Base-by-base conservation (phyloP, 2,113 vertebrate species). In the Enhydra lutris region DNA sequence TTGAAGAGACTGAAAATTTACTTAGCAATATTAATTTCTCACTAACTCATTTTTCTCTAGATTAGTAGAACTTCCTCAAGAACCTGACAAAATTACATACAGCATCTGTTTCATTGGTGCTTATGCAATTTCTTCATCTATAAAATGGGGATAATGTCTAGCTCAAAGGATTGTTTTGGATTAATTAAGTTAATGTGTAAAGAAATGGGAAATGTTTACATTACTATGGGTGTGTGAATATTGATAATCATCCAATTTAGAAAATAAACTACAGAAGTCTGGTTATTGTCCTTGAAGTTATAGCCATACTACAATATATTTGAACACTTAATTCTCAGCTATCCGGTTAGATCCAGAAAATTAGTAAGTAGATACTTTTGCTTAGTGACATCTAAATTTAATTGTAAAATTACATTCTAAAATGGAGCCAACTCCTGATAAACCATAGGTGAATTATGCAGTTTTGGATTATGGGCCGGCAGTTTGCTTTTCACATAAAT, bases 401-500 rank as follows among this genome's bases (percentile, higher is more conserved):
- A 73, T 67, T 67, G 2, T 96, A 88, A 95, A 91, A 89, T 86
- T 78, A 6, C 34, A 59, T 93, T 84, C 65, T 92, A 36, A 82
- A 82, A 55, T 63, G 6, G 31, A 81, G 8, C 59, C 89, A 74
- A 47, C 23, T 59, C n/a, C 52, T 65, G 67, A 50, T 59, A 50
- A 96, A 50, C 82, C 39, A 7, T 74, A 45, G 89, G 52, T 65
- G 47, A 90, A 52, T 94, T 85, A 34, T 34, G 7, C 45, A 79
- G 0, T 34, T 86, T 21, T 86, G 67, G 61, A 52, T 95, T 87
- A 80, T 34, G 87, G 79, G 10, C 67, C 21, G 93, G 78, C 88
- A 89, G 78, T 86, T 90, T 94, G 24, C 74, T 85, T 93, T 97
- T 89, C 81, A 31, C 4, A 26, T 81, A 95, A 59, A 92, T 90